These are phyloP conservation scores for Peromyscus maniculatus DNA, from an alignment of 2,113 vertebrate genomes.

Conservation along the genomic window DNA sequence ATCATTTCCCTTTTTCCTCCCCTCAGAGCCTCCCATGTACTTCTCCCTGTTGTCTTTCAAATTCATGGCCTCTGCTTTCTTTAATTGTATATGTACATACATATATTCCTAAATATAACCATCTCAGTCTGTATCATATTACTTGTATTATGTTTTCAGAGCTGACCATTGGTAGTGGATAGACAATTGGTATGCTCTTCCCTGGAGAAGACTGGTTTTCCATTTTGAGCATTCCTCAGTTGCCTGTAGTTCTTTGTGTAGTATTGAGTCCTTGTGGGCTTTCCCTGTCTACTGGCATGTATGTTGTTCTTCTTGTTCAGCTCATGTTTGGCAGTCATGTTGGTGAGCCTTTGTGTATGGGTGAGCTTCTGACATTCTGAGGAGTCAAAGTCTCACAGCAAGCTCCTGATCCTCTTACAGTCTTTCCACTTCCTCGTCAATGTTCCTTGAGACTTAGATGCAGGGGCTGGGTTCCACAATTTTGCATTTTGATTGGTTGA, in stretches of 20 bases:
- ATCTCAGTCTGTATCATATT: not conserved
- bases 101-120: not conserved
- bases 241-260: not conserved
- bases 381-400: not conserved
- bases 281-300: not conserved
- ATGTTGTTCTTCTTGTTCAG: not conserved
- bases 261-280: not conserved
- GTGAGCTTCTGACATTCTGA: not conserved
- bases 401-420: not conserved
- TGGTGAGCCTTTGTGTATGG: not conserved
- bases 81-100: not conserved
- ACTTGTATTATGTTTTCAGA: not conserved
- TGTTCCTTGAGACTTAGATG: not conserved
- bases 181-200: not conserved
- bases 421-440: not conserved
- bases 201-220: not conserved
- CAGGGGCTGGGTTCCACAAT: no score
- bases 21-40: not conserved
- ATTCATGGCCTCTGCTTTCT: not conserved
- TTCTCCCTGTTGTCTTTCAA: not conserved
- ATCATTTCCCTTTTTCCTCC: not conserved
- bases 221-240: not conserved
- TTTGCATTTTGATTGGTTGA: not conserved
- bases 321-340: not conserved
- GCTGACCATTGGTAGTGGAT: not conserved